These are phyloP conservation scores for Pollimyrus isidori DNA, from an alignment of 2,113 vertebrate genomes.

Conservation along the genomic window DNA sequence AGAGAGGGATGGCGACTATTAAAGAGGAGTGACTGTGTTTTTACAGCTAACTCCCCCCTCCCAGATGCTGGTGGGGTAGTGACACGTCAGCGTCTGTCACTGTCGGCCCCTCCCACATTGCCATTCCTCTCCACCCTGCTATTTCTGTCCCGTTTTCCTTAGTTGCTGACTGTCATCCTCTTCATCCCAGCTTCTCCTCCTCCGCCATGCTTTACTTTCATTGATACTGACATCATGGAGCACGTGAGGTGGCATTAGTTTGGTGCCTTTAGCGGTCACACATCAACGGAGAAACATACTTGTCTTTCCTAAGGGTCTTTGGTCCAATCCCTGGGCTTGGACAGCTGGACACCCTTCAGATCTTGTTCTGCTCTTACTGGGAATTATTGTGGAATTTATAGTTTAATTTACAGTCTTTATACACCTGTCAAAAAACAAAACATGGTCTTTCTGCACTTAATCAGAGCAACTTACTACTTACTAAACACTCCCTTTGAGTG, in stretches of 20 bases:
- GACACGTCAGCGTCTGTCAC: not conserved
- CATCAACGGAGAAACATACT: not conserved
- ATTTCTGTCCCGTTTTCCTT: not conserved
- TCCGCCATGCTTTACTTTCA: not conserved
- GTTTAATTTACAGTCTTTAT: conserved; percentile 1
- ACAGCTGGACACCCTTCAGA: not conserved
- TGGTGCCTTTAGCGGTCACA: not conserved
- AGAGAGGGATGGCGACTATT: not conserved
- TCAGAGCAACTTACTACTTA: not conserved
- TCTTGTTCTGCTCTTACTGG: not conserved
- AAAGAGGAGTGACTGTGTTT: not conserved
- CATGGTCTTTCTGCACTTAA: not conserved
- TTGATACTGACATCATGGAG: not conserved
- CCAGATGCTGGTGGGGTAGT: not conserved
- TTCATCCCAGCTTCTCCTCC: not conserved
- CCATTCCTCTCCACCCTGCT: not conserved
- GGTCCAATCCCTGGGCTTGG: not conserved
- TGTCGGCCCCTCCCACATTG: not conserved
- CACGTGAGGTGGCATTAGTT: not conserved
- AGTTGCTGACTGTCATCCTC: not conserved
- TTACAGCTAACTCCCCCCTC: not conserved
- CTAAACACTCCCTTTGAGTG: not conserved
- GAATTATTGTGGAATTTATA: not conserved
- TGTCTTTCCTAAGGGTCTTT: not conserved
- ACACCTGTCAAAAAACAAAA: conserved; percentile 7